Evolutionary conservation across 2,888 invertebrate species (phyloP).

Genomic region (Pheosia tremula): DNA sequence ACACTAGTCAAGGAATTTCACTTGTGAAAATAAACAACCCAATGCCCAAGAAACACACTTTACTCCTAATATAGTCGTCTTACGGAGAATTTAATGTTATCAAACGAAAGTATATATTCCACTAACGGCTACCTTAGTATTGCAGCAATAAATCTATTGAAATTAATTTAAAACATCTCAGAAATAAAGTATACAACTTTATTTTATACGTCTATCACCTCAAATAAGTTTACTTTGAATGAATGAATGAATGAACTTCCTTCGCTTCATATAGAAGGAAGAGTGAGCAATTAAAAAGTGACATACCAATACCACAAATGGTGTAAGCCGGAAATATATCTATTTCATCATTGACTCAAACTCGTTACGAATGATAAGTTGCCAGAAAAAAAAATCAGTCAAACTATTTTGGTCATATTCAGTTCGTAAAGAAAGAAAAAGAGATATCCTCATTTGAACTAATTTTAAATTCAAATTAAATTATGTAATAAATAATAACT

Average conservation of each 20-base stretch:
- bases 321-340: neutral
- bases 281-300: neutral
- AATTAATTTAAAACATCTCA: neutral
- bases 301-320: neutral
- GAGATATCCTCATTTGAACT: no score
- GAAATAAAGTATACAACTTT: neutral
- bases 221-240: conserved; percentile 15
- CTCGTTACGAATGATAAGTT: no score
- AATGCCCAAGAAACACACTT: neutral
- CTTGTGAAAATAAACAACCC: conserved; percentile 55
- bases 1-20: conserved; percentile 42
- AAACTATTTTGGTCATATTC: no score
- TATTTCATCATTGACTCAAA: neutral
- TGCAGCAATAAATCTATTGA: neutral
- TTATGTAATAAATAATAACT: no score
- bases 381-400: no score
- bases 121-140: neutral
- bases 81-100: neutral
- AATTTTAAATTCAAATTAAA: no score
- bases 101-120: neutral
- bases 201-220: conserved; percentile 5
- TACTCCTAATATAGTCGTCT: neutral
- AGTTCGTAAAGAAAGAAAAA: no score
- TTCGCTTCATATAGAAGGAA: neutral
- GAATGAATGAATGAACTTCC: conserved; percentile 10